Evolutionary conservation across 2,888 invertebrate species (phyloP), one percentile per base, ranked within the genome.

Genomic region (Meloe dianella): DNA sequence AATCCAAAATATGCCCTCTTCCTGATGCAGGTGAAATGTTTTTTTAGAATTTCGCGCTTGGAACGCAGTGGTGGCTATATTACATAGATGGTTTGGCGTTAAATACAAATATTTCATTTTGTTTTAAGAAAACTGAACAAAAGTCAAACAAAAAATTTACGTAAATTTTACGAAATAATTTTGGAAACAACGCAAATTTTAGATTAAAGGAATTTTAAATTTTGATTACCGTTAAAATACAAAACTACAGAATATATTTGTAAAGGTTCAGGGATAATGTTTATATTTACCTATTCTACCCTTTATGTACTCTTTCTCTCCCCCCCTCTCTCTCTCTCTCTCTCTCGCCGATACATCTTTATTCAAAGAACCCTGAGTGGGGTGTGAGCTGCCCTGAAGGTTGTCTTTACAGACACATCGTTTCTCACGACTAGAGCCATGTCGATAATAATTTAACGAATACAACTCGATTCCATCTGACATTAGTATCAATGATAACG

Each of bases 171-270:
- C 38, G 1, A 5, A 1, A 38, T n/a, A 38, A 38, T 38, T 38
- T 38, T 14, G 14, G 2, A 1, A 12, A 14, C 5, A 14, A 12
- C 3, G 38, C 5, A 14, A 14, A n/a, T n/a, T 14, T 5, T 17
- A 54, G 12, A 54, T 54, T 54, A 24, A 24, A n/a, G 9, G 8
- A 10, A 47, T 47, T 20, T 54, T 4, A 54, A 54, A 12, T 54
- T 14, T 22, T 54, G 24, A 51, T 51, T 12, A 51, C 22, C 47
- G 47, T 22, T 14, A 20, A 24, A 24, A 54, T 24, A 54, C 12
- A 54, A 54, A 24, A 24, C 12, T 24, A 54, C 54, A 54, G 8
- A 51, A 54, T 54, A 54, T 24, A 54, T 54, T 54, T 22, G 54
- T 54, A 24, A 54, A 54, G 24, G 12, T 54, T 54, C 17, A 54